Evolutionary conservation across 2,888 invertebrate species (phyloP), one percentile per base, ranked within the genome.

Genomic region (Sycophila texana): DNA sequence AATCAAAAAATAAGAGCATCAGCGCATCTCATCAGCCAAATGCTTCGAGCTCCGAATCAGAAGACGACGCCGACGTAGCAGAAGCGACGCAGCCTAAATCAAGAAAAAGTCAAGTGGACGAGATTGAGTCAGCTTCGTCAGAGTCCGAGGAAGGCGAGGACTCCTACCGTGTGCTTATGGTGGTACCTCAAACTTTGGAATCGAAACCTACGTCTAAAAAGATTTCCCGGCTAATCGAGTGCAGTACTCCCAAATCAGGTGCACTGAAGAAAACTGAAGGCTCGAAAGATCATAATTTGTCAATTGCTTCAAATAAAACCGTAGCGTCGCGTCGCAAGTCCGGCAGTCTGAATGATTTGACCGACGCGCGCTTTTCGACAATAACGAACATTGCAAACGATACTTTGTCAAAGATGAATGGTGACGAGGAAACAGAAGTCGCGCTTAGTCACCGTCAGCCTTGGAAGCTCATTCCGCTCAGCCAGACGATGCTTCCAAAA

Each of bases 161-260:
- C 39, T 77, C 74, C 14, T 82, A 79, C 16, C 74, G 58, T 0
- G 22, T 81, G 18, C 66, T 81, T 20, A 49, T 10, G 39, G 39
- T 39, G 39, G 39, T 60, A 26, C 20, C 39, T 12, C 39, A 5
- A 30, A 13, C 1, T 22, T 1, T 30, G 74, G 18, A 73, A 65
- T 0, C 76, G 77, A 61, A 76, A 74, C 16, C 14, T 68, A 5
- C 13, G 4, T 12, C n/a, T 39, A 39, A 39, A 10, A 39, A 39
- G 39, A 10, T 39, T 39, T 39, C 39, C 1, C 39, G 39, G 10
- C 47, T 79, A 3, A 80, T 80, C 12, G 78, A 78, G 16, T 75
- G 75, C 53, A 82, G 82, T 12, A 82, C 82, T 0, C 82, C 82
- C 10, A 80, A 80, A 58, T 49, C 78, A 10, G 82, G 67, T 7